Percentiles rank a stretch among this genome's conserved stretches.
phyloP scores from a whole-genome alignment of 2,113 vertebrate genomes.

The Podilymbus podiceps region DNA sequence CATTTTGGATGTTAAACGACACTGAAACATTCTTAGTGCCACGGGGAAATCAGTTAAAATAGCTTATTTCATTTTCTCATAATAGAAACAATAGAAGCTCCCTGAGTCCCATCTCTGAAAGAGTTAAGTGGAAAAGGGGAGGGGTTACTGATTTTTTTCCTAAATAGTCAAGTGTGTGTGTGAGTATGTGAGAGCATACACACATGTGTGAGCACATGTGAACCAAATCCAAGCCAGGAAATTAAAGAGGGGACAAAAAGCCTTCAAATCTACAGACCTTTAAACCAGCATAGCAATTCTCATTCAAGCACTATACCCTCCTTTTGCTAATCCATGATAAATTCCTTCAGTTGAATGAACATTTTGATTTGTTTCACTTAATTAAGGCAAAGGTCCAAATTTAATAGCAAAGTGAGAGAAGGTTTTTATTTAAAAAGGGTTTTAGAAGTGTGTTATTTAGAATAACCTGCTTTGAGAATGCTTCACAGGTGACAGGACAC shows the following conservation, averaged over 20 bases:
- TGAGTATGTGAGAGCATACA: too few relatives aligned
- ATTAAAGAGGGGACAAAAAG: background rate
- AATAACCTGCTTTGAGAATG: background rate
- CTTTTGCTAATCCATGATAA: background rate
- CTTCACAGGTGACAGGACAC: background rate
- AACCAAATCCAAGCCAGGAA: background rate
- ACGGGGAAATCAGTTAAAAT: background rate
- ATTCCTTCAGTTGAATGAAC: background rate
- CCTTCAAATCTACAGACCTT: background rate
- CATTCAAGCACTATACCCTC: background rate
- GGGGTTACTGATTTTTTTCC: background rate
- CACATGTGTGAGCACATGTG: fast-evolving
- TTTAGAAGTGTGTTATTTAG: background rate
- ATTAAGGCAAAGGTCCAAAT: background rate
- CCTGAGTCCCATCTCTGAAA: background rate
- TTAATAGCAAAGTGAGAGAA: background rate
- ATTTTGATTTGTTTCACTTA: background rate
- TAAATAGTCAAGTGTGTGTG: background rate
- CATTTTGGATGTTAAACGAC: background rate
- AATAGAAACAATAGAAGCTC: background rate
- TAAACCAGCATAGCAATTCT: background rate
- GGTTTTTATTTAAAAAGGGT: background rate
- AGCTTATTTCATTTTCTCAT: background rate
- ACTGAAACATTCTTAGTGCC: background rate
- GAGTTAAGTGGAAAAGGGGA: background rate